Conservation (phyloP, 2,113 vertebrate species). For the Aplodontia rufa region DNA sequence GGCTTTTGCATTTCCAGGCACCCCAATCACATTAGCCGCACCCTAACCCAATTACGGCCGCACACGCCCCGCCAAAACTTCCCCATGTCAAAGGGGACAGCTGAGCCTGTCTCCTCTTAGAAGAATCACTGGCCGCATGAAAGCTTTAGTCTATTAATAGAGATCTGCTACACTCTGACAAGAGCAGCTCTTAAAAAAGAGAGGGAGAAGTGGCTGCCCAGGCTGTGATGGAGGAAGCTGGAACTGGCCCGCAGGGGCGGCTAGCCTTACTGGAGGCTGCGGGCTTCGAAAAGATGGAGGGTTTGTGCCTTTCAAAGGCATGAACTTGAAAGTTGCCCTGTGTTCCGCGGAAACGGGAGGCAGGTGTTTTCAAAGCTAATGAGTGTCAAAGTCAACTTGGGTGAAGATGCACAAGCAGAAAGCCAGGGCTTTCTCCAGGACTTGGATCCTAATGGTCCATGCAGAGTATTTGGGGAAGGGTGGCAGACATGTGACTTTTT, state of each 20-base stretch:
- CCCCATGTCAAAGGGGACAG: background rate
- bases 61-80: background rate
- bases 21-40: background rate
- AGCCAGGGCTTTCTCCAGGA: background rate
- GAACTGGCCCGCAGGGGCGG: background rate
- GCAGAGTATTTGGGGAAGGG: no score
- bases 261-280: background rate
- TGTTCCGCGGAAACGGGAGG: background rate
- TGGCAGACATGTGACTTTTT: background rate
- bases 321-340: conserved; percentile 6
- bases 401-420: background rate
- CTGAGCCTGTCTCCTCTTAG: conserved; percentile 14
- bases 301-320: conserved; percentile 44
- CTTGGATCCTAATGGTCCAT: background rate
- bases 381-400: background rate
- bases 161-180: conserved; percentile 39
- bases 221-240: background rate
- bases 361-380: background rate
- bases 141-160: conserved; percentile 73
- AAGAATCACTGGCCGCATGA: background rate
- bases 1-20: conserved; percentile 24
- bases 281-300: background rate
- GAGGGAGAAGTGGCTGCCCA: background rate
- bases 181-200: conserved; percentile 1
- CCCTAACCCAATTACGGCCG: conserved; percentile 27